Evolutionary conservation across 92 coral and sea anemone species (phyloP).

Genomic region (Metridium senile): DNA sequence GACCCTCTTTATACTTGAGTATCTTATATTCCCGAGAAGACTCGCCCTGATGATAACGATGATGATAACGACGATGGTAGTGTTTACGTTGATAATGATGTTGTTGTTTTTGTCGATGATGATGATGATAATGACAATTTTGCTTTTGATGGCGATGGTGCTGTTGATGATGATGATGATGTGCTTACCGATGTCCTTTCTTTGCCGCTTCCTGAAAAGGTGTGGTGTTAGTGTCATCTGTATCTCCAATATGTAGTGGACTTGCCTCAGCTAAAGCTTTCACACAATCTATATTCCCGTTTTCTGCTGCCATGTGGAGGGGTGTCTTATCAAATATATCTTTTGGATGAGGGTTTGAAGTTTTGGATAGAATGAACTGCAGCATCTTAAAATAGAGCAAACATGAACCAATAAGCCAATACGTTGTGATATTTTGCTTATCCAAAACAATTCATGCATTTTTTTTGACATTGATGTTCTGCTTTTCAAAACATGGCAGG

Average conservation of each 20-base stretch:
- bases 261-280: slow-evolving; percentile 48
- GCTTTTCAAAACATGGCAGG: no score
- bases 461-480: no score
- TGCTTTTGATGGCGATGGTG: no score
- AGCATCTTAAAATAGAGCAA: not conserved
- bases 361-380: not conserved
- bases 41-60: no score
- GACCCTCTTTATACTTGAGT: no score
- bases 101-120: no score
- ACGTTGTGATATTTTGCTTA: not conserved
- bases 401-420: not conserved
- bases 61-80: no score
- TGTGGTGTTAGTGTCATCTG: slow-evolving; percentile 75
- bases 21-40: no score
- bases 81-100: no score
- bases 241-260: slow-evolving; percentile 62
- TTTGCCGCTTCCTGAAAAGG: slow-evolving; percentile 71
- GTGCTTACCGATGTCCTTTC: slow-evolving; percentile 51
- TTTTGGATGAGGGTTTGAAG: slow-evolving; percentile 20
- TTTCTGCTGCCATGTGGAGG: slow-evolving; percentile 68
- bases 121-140: no score
- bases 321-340: slow-evolving; percentile 70
- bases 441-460: not conserved
- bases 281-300: slow-evolving; percentile 64
- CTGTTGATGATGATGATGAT: not conserved